Evolutionary conservation across 2,113 vertebrate genomes (phyloP).

Genomic region (Gracilinanus agilis): DNA sequence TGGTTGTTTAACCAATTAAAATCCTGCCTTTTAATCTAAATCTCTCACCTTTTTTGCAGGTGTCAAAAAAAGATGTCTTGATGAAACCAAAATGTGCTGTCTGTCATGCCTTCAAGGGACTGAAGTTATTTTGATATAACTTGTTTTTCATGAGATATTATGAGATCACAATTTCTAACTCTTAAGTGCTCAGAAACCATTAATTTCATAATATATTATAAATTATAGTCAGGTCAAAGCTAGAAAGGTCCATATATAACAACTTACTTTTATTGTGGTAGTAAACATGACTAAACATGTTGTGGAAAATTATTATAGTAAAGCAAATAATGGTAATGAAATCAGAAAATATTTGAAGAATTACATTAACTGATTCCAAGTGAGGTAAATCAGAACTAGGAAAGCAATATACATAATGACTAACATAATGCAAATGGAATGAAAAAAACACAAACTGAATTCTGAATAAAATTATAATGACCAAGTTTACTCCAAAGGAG

Average conservation of each 20-base stretch:
- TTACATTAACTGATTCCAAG: not conserved
- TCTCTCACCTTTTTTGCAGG: not conserved
- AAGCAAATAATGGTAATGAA: not conserved
- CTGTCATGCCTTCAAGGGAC: not conserved
- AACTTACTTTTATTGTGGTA: not conserved
- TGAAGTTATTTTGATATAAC: not conserved
- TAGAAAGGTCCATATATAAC: not conserved
- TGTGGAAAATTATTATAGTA: not conserved
- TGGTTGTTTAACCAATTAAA: not conserved
- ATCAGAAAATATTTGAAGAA: not conserved
- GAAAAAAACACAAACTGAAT: not conserved
- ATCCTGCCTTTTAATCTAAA: not conserved
- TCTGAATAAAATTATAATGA: not conserved
- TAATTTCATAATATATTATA: constrained; percentile 14
- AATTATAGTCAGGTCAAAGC: not conserved
- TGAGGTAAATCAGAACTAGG: not conserved
- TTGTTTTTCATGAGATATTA: not conserved
- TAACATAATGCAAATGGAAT: not conserved
- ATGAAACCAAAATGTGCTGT: not conserved
- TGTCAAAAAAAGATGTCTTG: not conserved
- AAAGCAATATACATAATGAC: not conserved
- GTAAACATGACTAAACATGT: not conserved
- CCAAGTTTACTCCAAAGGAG: not conserved
- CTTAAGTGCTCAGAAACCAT: not conserved
- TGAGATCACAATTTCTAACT: not conserved